Percentiles rank a stretch among this genome's conserved stretches.
Evolutionary conservation across 2,888 invertebrate species (phyloP).

Genomic region (Tenthredo distinguenda): DNA sequence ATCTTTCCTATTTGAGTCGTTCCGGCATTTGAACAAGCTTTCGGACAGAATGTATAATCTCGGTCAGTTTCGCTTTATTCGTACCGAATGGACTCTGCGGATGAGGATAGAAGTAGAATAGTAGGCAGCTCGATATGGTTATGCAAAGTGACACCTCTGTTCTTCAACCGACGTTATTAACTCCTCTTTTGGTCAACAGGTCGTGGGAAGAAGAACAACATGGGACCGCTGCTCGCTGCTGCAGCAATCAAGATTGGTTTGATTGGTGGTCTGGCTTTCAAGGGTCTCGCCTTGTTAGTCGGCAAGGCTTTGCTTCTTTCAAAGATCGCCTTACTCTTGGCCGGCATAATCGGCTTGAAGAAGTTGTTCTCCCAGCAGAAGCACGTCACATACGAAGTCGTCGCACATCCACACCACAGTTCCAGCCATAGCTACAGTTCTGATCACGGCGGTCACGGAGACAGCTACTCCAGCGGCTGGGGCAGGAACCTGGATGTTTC

Average conservation of each 20-base stretch:
- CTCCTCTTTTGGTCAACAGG: constrained; percentile 73
- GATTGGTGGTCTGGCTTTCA: constrained; percentile 89
- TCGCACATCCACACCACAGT: constrained; percentile 85
- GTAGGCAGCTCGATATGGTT: not conserved
- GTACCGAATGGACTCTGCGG: not conserved
- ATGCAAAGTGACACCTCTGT: constrained; percentile 2
- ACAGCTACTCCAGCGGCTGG: constrained; percentile 83
- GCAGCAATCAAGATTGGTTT: constrained; percentile 90
- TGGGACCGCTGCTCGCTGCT: constrained; percentile 87
- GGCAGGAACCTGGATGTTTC: constrained; percentile 74
- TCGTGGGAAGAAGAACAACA: constrained; percentile 87
- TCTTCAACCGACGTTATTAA: not conserved
- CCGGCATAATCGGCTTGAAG: constrained; percentile 90
- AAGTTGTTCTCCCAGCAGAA: constrained; percentile 88
- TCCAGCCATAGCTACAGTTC: constrained; percentile 79
- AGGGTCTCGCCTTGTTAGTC: constrained; percentile 89
- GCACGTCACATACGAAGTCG: constrained; percentile 88
- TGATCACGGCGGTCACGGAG: constrained; percentile 75
- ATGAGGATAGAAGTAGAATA: not conserved
- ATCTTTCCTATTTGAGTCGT: not conserved
- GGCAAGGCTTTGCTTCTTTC: constrained; percentile 92
- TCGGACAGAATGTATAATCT: not conserved
- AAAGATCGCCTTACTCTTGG: constrained; percentile 90
- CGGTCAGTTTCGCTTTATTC: not conserved
- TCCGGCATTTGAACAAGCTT: not conserved